phyloP scores from a whole-genome alignment of 2,888 invertebrate species.

The Dexiosoma caninum region DNA sequence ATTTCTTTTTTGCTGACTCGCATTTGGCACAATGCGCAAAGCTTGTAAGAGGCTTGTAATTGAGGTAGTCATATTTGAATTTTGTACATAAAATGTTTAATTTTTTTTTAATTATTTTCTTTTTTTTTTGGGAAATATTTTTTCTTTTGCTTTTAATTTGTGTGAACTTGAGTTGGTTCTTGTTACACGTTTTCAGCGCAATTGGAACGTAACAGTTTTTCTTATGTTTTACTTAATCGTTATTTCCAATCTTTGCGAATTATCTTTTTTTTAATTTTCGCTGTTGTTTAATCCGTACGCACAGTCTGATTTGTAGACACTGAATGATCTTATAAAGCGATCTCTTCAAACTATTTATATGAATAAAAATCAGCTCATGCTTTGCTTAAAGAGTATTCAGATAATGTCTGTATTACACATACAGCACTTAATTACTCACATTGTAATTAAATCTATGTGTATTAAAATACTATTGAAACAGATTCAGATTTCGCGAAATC shows the following conservation, averaged over 20 bases:
- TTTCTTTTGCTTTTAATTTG: neutral
- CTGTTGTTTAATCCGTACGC: neutral
- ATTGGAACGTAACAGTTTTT: conserved; percentile 13
- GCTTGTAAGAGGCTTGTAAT: conserved; percentile 71
- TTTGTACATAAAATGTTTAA: conserved; percentile 26
- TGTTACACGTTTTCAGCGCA: neutral
- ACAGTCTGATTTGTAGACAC: conserved; percentile 17
- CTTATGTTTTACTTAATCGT: neutral
- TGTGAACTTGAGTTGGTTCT: conserved; percentile 3
- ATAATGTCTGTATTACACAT: too few relatives aligned
- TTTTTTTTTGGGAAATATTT: neutral
- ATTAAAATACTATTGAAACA: neutral
- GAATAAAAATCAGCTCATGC: neutral
- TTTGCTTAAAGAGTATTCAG: conserved; percentile 2
- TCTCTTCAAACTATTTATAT: conserved; percentile 45
- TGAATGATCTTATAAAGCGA: conserved; percentile 6
- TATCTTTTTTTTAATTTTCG: neutral
- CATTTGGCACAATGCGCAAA: conserved; percentile 66
- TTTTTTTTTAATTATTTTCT: conserved; percentile 3
- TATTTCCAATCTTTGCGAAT: neutral
- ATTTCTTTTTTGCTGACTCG: conserved; percentile 4
- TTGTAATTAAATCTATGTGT: neutral
- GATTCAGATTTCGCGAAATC: neutral
- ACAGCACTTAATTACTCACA: too few relatives aligned
- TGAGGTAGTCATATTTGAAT: conserved; percentile 69